A percentile compares a stretch with the other conserved stretches of the same genome.
phyloP scores from a whole-genome alignment of 2,888 invertebrate genomes.

The Chymomyza amoena region DNA sequence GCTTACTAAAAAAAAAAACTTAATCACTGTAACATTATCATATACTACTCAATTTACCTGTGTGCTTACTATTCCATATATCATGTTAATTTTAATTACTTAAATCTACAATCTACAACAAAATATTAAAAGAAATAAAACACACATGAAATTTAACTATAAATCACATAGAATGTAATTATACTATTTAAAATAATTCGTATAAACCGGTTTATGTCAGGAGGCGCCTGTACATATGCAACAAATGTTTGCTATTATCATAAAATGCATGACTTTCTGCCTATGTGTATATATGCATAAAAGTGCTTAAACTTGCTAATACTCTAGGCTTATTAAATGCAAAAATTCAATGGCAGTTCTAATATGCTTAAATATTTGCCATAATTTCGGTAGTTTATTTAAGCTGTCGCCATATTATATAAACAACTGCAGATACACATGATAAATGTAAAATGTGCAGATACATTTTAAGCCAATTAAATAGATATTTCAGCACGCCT shows the following conservation, averaged over 20 bases:
- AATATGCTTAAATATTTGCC: too few relatives aligned
- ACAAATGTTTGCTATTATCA: background rate
- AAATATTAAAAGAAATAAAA: too few relatives aligned
- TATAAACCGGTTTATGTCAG: background rate
- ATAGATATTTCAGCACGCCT: background rate
- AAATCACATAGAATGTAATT: background rate
- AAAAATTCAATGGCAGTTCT: background rate
- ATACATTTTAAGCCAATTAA: background rate
- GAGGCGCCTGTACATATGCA: slow-evolving; percentile 20
- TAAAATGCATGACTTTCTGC: background rate
- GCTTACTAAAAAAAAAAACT: too few relatives aligned
- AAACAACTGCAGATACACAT: background rate
- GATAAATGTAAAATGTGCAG: background rate
- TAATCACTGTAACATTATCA: too few relatives aligned
- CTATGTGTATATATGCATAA: background rate
- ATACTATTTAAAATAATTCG: background rate
- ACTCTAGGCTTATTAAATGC: background rate
- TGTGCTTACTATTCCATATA: too few relatives aligned
- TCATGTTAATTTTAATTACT: too few relatives aligned
- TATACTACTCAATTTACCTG: too few relatives aligned
- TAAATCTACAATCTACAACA: too few relatives aligned
- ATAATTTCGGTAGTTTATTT: background rate
- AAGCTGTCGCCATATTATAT: too few relatives aligned
- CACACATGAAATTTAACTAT: too few relatives aligned
- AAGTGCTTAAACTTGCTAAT: background rate